phyloP scores from a whole-genome alignment of 2,113 vertebrate species.

The Tupaia tana region DNA sequence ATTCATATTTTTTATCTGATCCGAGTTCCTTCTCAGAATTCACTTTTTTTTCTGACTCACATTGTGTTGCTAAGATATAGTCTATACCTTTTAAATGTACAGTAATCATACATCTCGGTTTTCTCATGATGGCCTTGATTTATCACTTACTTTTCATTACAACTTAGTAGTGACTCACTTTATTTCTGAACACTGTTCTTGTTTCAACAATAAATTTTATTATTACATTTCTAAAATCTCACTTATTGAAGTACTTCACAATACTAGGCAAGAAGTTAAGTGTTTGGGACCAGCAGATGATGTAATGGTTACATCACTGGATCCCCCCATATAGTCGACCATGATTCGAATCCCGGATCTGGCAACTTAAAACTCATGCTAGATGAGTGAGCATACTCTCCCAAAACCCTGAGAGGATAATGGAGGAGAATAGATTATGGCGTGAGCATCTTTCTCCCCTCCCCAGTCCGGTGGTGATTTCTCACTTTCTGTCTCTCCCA shows the following conservation, averaged over 20 bases:
- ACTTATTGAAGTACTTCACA: neutral
- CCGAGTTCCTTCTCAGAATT: conserved; percentile 24
- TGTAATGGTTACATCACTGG: too few relatives aligned
- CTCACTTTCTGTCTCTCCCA: too few relatives aligned
- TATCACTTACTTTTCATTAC: neutral
- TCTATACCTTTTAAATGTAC: neutral
- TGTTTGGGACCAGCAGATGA: neutral
- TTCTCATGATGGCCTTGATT: neutral
- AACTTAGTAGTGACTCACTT: neutral
- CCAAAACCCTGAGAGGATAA: too few relatives aligned
- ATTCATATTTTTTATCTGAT: neutral
- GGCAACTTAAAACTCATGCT: too few relatives aligned
- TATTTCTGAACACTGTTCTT: neutral
- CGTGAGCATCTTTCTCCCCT: too few relatives aligned
- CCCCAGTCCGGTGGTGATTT: too few relatives aligned
- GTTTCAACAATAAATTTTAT: conserved; percentile 29
- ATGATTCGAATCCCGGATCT: too few relatives aligned
- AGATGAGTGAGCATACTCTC: too few relatives aligned
- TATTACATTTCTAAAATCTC: neutral
- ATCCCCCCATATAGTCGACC: too few relatives aligned
- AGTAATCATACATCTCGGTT: neutral
- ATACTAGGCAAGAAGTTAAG: neutral
- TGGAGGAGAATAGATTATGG: too few relatives aligned
- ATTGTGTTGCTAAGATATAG: neutral
- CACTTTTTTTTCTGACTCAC: neutral